Conservation (phyloP, 2,113 vertebrate species). For the Grantiella picta region DNA sequence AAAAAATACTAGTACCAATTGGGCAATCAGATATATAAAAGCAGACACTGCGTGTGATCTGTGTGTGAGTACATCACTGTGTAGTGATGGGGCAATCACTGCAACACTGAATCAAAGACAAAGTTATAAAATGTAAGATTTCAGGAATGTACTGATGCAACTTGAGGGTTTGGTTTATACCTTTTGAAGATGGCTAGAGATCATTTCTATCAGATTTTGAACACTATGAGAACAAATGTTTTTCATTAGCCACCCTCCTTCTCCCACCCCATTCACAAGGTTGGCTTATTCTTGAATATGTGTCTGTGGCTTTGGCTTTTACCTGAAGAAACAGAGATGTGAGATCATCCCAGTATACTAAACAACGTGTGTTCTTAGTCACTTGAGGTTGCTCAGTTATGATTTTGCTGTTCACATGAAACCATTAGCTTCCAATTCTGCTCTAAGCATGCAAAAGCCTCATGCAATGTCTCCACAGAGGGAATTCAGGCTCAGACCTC, state of each 20-base stretch:
- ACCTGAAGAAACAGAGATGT: background rate
- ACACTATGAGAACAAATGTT: background rate
- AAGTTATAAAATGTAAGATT: background rate
- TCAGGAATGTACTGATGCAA: background rate
- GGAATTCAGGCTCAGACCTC: background rate
- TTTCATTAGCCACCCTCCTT: background rate
- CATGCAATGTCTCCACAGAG: background rate
- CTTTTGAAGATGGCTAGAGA: background rate
- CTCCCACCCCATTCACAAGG: background rate
- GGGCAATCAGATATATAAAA: background rate
- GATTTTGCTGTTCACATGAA: background rate
- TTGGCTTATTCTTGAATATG: background rate
- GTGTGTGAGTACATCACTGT: too few relatives aligned
- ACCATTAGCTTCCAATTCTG: background rate
- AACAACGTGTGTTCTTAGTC: background rate
- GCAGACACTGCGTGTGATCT: background rate
- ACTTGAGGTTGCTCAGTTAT: background rate
- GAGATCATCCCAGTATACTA: background rate
- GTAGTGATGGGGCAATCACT: background rate
- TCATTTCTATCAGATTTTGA: background rate
- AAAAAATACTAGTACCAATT: background rate
- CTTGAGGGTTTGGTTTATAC: background rate
- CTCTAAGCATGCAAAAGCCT: background rate
- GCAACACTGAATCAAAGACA: background rate
- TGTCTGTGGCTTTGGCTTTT: background rate